Conservation (phyloP, 1,140 invertebrate species). For the Heterodera carotae region DNA sequence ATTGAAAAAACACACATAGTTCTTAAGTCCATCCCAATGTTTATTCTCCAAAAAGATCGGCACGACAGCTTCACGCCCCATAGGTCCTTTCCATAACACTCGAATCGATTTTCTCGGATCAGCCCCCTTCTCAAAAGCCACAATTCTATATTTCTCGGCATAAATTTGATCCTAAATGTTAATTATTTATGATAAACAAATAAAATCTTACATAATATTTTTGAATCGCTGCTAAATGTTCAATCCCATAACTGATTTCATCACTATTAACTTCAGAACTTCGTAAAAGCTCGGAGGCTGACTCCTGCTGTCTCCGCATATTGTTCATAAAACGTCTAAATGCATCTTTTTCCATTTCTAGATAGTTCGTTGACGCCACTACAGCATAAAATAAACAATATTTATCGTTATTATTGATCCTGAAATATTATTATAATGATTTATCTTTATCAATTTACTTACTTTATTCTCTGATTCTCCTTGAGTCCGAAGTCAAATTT, state of each 20-base stretch:
- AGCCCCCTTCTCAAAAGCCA: too few relatives aligned
- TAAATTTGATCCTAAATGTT: background rate
- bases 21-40: too few relatives aligned
- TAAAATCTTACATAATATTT: background rate
- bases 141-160: background rate
- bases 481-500: background rate
- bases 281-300: background rate
- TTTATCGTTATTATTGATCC: background rate
- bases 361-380: background rate
- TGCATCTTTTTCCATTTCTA: background rate
- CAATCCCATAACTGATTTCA: background rate
- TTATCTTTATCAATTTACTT: background rate
- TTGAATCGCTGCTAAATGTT: background rate
- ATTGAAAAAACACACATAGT: too few relatives aligned
- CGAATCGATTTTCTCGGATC: too few relatives aligned
- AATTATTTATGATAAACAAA: background rate
- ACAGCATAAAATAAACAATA: background rate
- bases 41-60: too few relatives aligned
- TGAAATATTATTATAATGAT: background rate
- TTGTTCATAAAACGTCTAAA: background rate
- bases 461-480: background rate
- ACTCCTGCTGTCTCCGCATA: background rate
- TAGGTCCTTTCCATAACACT: too few relatives aligned
- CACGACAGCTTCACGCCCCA: too few relatives aligned
- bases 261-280: background rate